These are phyloP conservation scores for Pinna nobilis DNA, from an alignment of 1,140 invertebrate genomes.

Conservation along the genomic window DNA sequence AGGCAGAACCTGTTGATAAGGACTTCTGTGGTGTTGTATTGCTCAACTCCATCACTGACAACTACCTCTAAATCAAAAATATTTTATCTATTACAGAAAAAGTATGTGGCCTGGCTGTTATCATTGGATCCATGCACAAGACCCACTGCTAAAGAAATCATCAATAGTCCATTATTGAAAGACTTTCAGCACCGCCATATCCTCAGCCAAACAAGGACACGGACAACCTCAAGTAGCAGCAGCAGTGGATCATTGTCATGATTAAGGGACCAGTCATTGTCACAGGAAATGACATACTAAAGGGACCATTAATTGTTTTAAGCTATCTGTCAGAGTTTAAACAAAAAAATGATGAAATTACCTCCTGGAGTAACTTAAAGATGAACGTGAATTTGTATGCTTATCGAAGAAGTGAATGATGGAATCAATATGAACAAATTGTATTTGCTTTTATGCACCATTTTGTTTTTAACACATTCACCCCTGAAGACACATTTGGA, in stretches of 20 bases:
- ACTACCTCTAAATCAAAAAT: not conserved
- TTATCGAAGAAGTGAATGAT: too few relatives aligned
- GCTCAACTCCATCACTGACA: not conserved
- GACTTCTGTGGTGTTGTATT: not conserved
- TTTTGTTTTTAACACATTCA: too few relatives aligned
- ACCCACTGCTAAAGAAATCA: constrained; percentile 80
- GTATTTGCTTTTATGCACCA: too few relatives aligned
- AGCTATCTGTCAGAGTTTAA: too few relatives aligned
- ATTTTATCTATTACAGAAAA: constrained; percentile 75
- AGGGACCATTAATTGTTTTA: too few relatives aligned
- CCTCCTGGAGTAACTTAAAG: too few relatives aligned
- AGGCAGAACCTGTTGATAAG: not conserved
- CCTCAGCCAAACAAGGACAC: not conserved
- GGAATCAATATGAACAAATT: too few relatives aligned
- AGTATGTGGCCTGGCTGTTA: constrained; percentile 86
- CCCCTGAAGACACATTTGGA: too few relatives aligned
- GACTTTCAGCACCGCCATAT: constrained; percentile 42
- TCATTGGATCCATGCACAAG: constrained; percentile 82
- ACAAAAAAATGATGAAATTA: too few relatives aligned
- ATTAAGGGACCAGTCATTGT: too few relatives aligned
- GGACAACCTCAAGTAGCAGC: constrained; percentile 36
- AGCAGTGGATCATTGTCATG: not conserved
- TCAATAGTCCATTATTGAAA: constrained; percentile 61
- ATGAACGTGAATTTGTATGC: too few relatives aligned
- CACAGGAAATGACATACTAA: too few relatives aligned